Percentiles rank a stretch among this genome's conserved stretches.
Evolutionary conservation across 2,888 invertebrate species (phyloP).

Genomic region (Macrophya annulata): DNA sequence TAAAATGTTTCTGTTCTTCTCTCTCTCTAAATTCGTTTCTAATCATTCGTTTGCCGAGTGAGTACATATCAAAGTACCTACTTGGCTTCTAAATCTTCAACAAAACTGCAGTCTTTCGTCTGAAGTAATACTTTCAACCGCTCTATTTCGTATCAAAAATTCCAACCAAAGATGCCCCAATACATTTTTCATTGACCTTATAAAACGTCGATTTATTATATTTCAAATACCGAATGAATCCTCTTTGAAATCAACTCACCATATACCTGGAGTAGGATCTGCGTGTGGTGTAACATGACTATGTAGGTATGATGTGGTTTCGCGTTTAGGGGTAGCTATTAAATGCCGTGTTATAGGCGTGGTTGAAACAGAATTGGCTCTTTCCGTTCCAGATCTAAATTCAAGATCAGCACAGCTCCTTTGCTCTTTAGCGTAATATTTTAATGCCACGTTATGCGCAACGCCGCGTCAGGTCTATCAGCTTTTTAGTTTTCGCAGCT

Average conservation of each 20-base stretch:
- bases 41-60: too few relatives aligned
- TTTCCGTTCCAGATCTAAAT: conserved; percentile 41
- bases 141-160: background rate
- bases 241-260: background rate
- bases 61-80: background rate
- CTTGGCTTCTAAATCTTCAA: too few relatives aligned
- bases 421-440: conserved; percentile 42
- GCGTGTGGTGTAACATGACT: conserved; percentile 23
- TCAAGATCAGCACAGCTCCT: conserved; percentile 5
- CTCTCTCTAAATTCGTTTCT: too few relatives aligned
- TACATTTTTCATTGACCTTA: background rate
- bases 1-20: too few relatives aligned
- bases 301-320: background rate
- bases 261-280: background rate
- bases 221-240: background rate
- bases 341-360: conserved; percentile 29
- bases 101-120: background rate
- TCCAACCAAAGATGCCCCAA: background rate
- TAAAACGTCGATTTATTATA: background rate
- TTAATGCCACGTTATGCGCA: conserved; percentile 3
- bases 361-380: conserved; percentile 39
- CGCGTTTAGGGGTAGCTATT: conserved; percentile 18
- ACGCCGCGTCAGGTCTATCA: background rate
- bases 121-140: background rate
- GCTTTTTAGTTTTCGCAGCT: background rate